Percentiles rank a stretch among this genome's conserved stretches.
Evolutionary conservation across 1,140 invertebrate genomes (phyloP).

Genomic region (Drosophila insularis): DNA sequence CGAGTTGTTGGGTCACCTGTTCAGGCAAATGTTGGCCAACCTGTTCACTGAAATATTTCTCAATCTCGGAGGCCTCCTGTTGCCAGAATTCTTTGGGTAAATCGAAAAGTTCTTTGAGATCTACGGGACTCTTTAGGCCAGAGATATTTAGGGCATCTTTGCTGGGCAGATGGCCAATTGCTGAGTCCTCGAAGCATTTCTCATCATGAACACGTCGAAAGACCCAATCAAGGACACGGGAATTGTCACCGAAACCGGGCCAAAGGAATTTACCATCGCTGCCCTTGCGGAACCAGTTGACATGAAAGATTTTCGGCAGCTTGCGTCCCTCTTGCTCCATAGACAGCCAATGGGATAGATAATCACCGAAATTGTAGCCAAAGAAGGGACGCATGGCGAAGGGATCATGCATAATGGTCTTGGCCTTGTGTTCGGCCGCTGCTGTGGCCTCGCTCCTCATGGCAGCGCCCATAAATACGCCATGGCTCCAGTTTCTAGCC

Average conservation of each 20-base stretch:
- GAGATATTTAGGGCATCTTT: slow-evolving; percentile 87
- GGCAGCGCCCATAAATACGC: slow-evolving; percentile 94
- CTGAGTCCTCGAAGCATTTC: slow-evolving; percentile 86
- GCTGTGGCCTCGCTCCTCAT: slow-evolving; percentile 97
- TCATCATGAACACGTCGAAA: slow-evolving; percentile 89
- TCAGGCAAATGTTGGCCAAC: slow-evolving; percentile 93
- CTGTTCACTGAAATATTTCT: slow-evolving; percentile 95
- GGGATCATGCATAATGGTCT: slow-evolving; percentile 96
- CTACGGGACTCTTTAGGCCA: slow-evolving; percentile 86
- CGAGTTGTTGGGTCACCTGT: slow-evolving; percentile 89
- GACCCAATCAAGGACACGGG: slow-evolving; percentile 95
- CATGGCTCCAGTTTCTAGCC: slow-evolving; percentile 94
- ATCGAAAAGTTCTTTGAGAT: slow-evolving; percentile 90
- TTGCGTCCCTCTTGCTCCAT: slow-evolving; percentile 85
- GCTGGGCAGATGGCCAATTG: slow-evolving; percentile 90
- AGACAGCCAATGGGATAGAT: slow-evolving; percentile 94
- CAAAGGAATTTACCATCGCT: slow-evolving; percentile 91
- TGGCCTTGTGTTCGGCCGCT: slow-evolving; percentile 95
- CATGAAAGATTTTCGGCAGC: slow-evolving; percentile 94
- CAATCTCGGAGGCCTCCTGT: slow-evolving; percentile 91
- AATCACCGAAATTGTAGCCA: slow-evolving; percentile 97
- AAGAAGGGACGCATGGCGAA: slow-evolving; percentile 98
- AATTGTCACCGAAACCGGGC: slow-evolving; percentile 97
- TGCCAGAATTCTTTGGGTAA: slow-evolving; percentile 96
- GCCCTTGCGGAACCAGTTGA: slow-evolving; percentile 96